phyloP scores from a whole-genome alignment of 2,888 invertebrate genomes.

The Orthosia incerta region DNA sequence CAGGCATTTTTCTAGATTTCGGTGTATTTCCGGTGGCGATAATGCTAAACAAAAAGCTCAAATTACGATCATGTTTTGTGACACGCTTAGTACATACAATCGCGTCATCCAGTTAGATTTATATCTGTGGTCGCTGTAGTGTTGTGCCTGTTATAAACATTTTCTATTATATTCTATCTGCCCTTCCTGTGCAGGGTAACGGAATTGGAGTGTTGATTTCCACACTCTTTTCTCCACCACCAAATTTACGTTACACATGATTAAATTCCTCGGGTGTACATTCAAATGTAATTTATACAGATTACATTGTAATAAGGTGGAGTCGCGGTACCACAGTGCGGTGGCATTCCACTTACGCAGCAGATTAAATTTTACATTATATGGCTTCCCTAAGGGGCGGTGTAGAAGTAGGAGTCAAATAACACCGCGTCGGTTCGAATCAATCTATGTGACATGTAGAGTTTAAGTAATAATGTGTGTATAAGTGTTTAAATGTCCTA shows the following conservation, averaged over 20 bases:
- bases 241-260: slow-evolving; percentile 31
- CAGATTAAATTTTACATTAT: slow-evolving; percentile 50
- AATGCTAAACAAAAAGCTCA: no score
- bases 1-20: no score
- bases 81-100: no score
- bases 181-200: no score
- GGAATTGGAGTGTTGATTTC: neutral
- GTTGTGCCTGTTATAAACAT: no score
- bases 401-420: slow-evolving; percentile 1
- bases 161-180: no score
- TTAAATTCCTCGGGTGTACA: slow-evolving; percentile 36
- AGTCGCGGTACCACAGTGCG: slow-evolving; percentile 3
- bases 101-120: no score
- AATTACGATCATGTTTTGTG: no score
- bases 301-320: slow-evolving; percentile 35
- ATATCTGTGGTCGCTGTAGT: no score
- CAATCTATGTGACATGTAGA: slow-evolving; percentile 16
- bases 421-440: slow-evolving; percentile 12
- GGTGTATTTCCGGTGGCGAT: no score
- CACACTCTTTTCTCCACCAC: neutral
- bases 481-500: no score
- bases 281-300: slow-evolving; percentile 33
- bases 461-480: slow-evolving; percentile 7
- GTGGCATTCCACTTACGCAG: slow-evolving; percentile 24
- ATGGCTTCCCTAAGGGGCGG: slow-evolving; percentile 27